phyloP scores from a whole-genome alignment of 2,888 invertebrate species.

The Ophioninae sp. region DNA sequence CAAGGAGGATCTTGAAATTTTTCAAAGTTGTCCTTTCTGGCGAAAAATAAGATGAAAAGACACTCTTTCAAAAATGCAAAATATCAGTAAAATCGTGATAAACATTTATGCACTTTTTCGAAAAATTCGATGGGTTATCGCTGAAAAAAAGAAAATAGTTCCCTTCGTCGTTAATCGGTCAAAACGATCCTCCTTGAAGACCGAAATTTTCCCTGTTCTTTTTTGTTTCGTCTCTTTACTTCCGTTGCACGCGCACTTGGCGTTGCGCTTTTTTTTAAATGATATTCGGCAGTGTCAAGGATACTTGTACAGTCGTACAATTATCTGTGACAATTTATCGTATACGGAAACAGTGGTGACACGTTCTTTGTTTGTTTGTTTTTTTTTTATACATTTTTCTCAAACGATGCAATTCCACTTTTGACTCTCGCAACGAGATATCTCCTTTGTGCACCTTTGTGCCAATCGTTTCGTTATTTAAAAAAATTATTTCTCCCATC shows the following conservation, averaged over 20 bases:
- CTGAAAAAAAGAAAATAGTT: background rate
- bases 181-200: background rate
- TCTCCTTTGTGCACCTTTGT: background rate
- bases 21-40: background rate
- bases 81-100: background rate
- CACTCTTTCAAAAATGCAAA: background rate
- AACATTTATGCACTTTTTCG: background rate
- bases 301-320: slow-evolving; percentile 29
- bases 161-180: background rate
- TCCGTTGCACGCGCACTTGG: background rate
- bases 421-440: background rate
- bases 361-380: background rate
- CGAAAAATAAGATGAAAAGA: background rate
- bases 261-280: slow-evolving; percentile 15
- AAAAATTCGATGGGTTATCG: background rate
- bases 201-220: background rate
- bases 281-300: slow-evolving; percentile 56
- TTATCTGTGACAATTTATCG: slow-evolving; percentile 29
- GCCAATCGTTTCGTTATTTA: background rate
- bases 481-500: background rate
- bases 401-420: slow-evolving; percentile 8
- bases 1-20: background rate
- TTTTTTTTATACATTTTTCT: background rate
- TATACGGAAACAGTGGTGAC: slow-evolving; percentile 35
- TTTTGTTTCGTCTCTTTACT: slow-evolving; percentile 1